These are phyloP conservation scores for Lepidurus apus DNA, from an alignment of 1,140 invertebrate genomes.

Conservation along the genomic window DNA sequence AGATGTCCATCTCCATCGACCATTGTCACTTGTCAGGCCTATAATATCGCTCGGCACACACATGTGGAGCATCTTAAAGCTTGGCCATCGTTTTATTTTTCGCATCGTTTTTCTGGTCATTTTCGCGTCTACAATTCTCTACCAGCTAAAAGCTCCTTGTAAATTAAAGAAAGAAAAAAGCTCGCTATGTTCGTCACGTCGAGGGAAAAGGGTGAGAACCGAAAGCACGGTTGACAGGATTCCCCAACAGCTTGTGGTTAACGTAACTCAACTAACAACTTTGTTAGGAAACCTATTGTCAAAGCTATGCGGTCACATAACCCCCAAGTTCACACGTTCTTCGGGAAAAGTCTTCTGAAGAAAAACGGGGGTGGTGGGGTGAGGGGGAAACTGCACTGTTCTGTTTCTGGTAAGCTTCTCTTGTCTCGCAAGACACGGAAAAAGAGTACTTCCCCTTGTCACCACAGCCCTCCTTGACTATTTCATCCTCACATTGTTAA, in stretches of 20 bases:
- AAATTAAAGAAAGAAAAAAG: background rate
- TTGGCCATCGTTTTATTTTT: too few relatives aligned
- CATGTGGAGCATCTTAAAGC: background rate
- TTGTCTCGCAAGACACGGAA: background rate
- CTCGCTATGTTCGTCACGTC: background rate
- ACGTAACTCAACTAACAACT: background rate
- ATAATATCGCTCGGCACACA: conserved; percentile 16
- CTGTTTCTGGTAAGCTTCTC: background rate
- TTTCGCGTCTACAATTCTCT: background rate
- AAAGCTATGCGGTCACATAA: background rate
- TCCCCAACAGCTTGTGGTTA: background rate
- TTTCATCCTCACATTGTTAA: conserved; percentile 22
- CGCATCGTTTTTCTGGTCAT: background rate
- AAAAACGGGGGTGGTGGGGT: background rate
- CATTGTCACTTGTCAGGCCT: conserved; percentile 8
- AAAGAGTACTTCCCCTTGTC: background rate
- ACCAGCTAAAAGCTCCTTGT: background rate
- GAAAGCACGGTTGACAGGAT: background rate
- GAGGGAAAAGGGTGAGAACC: background rate
- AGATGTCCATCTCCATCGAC: background rate
- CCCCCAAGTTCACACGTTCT: background rate
- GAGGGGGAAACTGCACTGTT: too few relatives aligned
- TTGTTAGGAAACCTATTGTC: background rate
- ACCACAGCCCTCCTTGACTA: conserved; percentile 12
- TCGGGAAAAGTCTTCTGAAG: background rate